Evolutionary conservation across 2,888 invertebrate species (phyloP).

Genomic region (Drosophila flavopinicola): DNA sequence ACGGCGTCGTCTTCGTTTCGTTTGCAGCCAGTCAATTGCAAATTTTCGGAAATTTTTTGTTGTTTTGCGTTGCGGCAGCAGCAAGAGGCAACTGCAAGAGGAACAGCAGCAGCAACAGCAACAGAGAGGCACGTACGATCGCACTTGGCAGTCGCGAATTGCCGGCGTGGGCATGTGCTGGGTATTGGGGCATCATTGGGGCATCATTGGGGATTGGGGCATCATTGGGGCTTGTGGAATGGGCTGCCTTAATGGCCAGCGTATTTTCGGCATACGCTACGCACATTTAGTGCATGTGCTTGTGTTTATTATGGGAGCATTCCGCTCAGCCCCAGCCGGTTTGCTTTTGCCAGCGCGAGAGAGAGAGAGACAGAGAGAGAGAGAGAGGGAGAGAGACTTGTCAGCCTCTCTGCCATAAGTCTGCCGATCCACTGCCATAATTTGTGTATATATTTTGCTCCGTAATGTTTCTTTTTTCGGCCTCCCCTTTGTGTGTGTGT

Average conservation of each 20-base stretch:
- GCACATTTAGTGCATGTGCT: slow-evolving; percentile 71
- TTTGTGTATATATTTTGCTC: slow-evolving; percentile 69
- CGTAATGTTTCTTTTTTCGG: slow-evolving; percentile 59
- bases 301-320: slow-evolving; percentile 44
- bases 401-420: slow-evolving; percentile 66
- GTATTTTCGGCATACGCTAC: slow-evolving; percentile 80
- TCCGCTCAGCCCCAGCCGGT: slow-evolving; percentile 59
- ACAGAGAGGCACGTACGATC: slow-evolving; percentile 56
- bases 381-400: slow-evolving; percentile 3
- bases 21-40: slow-evolving; percentile 77
- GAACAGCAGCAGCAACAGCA: too few relatives aligned
- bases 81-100: too few relatives aligned
- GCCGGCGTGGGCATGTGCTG: slow-evolving; percentile 42
- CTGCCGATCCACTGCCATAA: slow-evolving; percentile 80
- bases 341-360: slow-evolving; percentile 34
- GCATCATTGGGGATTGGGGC: slow-evolving; percentile 12
- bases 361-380: background rate
- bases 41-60: slow-evolving; percentile 76
- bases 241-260: slow-evolving; percentile 69
- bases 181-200: slow-evolving; percentile 1
- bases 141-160: slow-evolving; percentile 36
- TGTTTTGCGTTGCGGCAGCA: background rate
- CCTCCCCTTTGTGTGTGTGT: slow-evolving; percentile 55
- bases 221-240: slow-evolving; percentile 36
- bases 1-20: slow-evolving; percentile 34